These are phyloP conservation scores for Halcyon senegalensis DNA, from an alignment of 2,113 vertebrate species.

Conservation along the genomic window DNA sequence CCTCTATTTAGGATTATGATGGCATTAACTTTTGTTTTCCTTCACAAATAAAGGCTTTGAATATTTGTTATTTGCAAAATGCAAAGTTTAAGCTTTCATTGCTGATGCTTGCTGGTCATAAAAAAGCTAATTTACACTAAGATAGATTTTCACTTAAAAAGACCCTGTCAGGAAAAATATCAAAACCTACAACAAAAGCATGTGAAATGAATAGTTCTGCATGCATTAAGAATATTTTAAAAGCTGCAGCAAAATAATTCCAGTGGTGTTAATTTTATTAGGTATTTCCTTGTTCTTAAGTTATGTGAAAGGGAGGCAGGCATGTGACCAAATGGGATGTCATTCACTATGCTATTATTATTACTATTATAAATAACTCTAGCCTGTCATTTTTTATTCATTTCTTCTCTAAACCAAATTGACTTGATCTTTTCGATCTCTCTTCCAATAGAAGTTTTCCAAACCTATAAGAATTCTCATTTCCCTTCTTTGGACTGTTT, in stretches of 20 bases:
- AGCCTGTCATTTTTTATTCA: background rate
- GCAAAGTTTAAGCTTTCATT: conserved; percentile 21
- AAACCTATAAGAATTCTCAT: background rate
- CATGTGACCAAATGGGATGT: background rate
- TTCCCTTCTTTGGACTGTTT: background rate
- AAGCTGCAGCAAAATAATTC: background rate
- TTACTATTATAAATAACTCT: background rate
- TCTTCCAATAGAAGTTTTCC: background rate
- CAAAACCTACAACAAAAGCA: background rate
- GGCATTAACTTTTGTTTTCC: conserved; percentile 59
- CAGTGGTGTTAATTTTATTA: conserved; percentile 28
- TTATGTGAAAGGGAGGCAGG: background rate
- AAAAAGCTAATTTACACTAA: conserved; percentile 10
- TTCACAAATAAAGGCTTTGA: conserved; percentile 21
- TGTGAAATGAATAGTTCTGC: background rate
- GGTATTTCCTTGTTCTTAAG: background rate
- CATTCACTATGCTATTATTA: background rate
- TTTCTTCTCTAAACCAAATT: background rate
- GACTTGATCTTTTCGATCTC: background rate
- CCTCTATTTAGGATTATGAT: conserved; percentile 65
- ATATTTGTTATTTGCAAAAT: conserved; percentile 11
- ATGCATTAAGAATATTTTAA: background rate
- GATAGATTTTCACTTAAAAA: conserved; percentile 1
- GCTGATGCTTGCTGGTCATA: background rate
- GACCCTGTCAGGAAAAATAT: background rate